Conservation (phyloP, 2,113 vertebrate genomes). For the Diadophis punctatus region DNA sequence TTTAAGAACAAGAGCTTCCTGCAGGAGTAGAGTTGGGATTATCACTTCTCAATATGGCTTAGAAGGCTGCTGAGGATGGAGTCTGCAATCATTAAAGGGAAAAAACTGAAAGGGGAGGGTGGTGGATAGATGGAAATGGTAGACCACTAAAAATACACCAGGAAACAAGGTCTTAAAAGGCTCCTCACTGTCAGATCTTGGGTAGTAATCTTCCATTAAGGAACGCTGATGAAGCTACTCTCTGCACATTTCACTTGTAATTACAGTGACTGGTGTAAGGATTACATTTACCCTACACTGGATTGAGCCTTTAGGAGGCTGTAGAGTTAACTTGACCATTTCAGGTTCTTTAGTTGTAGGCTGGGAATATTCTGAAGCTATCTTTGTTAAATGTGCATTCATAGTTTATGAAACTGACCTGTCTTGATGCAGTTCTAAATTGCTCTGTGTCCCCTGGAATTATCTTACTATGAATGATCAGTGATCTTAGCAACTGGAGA, state of each 20-base stretch:
- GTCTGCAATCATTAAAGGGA: neutral
- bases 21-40: neutral
- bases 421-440: neutral
- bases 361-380: neutral
- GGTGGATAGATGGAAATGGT: neutral
- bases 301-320: neutral
- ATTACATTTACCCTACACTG: neutral
- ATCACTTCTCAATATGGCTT: neutral
- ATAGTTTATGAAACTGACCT: neutral
- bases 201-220: neutral
- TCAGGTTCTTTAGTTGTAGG: neutral
- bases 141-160: neutral
- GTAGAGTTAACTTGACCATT: neutral
- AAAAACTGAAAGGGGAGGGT: too few species aligned
- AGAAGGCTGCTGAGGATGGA: neutral
- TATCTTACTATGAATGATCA: neutral
- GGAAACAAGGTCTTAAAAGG: neutral
- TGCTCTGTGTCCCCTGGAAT: neutral
- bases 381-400: neutral
- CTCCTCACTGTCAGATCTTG: neutral
- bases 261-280: neutral
- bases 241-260: neutral
- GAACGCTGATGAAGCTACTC: neutral
- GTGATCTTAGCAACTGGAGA: neutral
- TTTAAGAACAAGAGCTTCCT: neutral